Conservation (phyloP, 2,888 invertebrate genomes). For the Dasysyrphus tricinctus region DNA sequence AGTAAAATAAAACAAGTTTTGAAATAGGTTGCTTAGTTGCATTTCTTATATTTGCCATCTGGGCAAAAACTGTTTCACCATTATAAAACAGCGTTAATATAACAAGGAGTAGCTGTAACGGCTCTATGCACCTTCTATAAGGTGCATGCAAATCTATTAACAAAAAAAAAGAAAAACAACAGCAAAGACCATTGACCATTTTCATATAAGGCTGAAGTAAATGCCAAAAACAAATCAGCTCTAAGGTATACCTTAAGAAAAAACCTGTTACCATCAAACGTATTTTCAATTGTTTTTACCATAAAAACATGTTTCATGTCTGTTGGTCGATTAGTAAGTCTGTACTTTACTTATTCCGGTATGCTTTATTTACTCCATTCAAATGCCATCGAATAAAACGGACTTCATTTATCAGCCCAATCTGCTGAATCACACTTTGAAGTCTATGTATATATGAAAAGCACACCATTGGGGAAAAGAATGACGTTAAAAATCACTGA, state of each 20-base stretch:
- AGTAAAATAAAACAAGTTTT: too few species aligned
- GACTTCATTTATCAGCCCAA: conserved; percentile 30
- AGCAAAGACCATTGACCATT: conserved; percentile 25
- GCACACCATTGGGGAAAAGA: conserved; percentile 16
- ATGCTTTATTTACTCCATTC: conserved; percentile 18
- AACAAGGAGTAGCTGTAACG: not conserved
- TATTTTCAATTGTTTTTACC: conserved; percentile 1
- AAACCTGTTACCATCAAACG: conserved; percentile 52
- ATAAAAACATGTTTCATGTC: conserved; percentile 24
- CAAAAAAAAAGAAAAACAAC: not conserved
- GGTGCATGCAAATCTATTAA: conserved; percentile 9
- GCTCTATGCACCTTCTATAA: not conserved
- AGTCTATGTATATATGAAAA: not conserved
- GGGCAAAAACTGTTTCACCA: too few species aligned
- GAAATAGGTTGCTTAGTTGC: too few species aligned
- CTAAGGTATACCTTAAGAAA: not conserved
- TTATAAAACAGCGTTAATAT: not conserved
- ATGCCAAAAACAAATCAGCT: conserved; percentile 10
- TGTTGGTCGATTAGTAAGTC: not conserved
- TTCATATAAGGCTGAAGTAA: not conserved
- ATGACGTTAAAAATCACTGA: conserved; percentile 28
- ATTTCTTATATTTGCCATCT: too few species aligned
- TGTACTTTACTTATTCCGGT: not conserved
- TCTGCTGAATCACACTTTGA: conserved; percentile 38
- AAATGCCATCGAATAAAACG: conserved; percentile 34